Conservation (phyloP, 1,140 invertebrate species). For the Bilobella aurantiaca region DNA sequence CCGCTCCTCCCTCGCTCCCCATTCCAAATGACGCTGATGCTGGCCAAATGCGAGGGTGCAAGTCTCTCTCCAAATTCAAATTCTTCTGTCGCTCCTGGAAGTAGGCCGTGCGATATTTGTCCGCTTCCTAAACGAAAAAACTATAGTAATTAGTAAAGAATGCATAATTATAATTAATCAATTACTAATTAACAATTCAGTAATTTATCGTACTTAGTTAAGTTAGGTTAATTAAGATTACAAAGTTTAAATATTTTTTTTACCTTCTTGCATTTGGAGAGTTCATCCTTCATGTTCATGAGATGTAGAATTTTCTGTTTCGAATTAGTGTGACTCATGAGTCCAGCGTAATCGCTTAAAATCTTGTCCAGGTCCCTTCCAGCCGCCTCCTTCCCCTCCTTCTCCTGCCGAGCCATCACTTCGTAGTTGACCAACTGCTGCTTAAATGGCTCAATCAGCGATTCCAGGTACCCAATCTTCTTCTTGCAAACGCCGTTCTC, state of each 20-base stretch:
- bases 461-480: neutral
- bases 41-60: neutral
- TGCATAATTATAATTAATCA: neutral
- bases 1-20: too few species aligned
- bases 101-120: neutral
- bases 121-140: neutral
- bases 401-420: neutral
- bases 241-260: neutral
- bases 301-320: conserved; percentile 1
- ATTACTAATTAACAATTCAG: too few species aligned
- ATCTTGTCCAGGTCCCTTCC: neutral
- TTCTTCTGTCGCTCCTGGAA: neutral
- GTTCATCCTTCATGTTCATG: neutral
- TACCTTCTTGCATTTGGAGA: neutral
- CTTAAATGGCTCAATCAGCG: neutral
- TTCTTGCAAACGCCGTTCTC: neutral
- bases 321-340: neutral
- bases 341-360: neutral
- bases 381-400: neutral
- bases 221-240: neutral
- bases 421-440: neutral
- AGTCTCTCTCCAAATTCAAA: neutral
- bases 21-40: too few species aligned
- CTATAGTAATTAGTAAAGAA: neutral
- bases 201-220: too few species aligned